phyloP scores from a whole-genome alignment of 2,113 vertebrate genomes.

The Indri indri region DNA sequence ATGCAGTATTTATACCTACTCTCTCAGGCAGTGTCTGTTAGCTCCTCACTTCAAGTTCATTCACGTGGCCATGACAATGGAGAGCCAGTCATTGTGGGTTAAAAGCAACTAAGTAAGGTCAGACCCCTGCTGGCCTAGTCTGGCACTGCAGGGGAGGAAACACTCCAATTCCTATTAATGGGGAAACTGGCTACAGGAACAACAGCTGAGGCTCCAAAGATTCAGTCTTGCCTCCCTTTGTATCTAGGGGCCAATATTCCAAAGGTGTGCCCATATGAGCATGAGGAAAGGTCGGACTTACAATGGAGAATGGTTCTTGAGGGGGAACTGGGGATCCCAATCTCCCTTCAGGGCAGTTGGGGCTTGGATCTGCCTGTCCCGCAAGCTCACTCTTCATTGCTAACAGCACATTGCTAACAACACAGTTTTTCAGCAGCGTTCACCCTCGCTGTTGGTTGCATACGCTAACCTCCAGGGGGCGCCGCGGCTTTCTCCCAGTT shows the following conservation, averaged over 20 bases:
- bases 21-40: background rate
- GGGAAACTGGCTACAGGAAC: background rate
- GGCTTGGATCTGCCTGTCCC: background rate
- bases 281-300: background rate
- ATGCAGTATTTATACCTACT: background rate
- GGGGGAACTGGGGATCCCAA: background rate
- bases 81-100: background rate
- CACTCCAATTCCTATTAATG: background rate
- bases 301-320: background rate
- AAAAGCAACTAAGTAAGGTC: conserved; percentile 75
- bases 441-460: background rate
- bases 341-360: background rate
- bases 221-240: background rate
- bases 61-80: fast-evolving
- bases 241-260: background rate
- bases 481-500: background rate
- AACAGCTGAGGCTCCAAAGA: background rate
- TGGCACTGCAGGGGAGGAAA: conserved; percentile 40
- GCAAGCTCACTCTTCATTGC: background rate
- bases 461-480: background rate
- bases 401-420: background rate
- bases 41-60: background rate
- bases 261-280: background rate
- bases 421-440: background rate
- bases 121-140: conserved; percentile 75